Evolutionary conservation across 2,888 invertebrate species (phyloP), one percentile per base, ranked within the genome.

Genomic region (Hartigia nigra): DNA sequence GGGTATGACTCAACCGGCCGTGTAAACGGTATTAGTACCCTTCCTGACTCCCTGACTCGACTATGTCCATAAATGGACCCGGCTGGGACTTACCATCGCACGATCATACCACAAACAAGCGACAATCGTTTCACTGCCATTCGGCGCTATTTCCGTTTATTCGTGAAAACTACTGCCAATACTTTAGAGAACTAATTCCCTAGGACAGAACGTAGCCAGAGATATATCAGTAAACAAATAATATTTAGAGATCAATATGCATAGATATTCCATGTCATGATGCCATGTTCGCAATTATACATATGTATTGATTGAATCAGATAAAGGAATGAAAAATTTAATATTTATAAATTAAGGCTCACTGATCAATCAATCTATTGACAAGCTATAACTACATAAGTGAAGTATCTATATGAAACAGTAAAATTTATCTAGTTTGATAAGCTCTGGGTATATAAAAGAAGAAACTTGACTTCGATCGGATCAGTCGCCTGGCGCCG

Each of bases 1-100:
- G 85, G 86, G 85, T 84, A 87, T 87, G 88, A 88, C 84, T 88
- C 87, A 88, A 88, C 84, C 82, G 82, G 81, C 83, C 80, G 83
- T 85, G 84, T 85, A 87, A 88, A 84, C 81, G 84, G 76, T 81
- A 82, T 84, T 84, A 86, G 84, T 83, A 80, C 82, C 80, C 55
- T 55, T 55, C 55, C 55, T 55, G 55, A 55, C 55, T 55, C 23
- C 55, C 55, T 55, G 55, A 55, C 55, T 55, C 55, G 55, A 55
- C 55, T 55, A 55, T 23, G 55, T 55, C 55, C 55, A 55, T 55
- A 55, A 55, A 55, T 55, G 55, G 55, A 55, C 55, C 55, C 55
- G 55, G 23, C 55, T 55, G 23, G 55, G 55, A 55, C 55, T 55
- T 55, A 55, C 5, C 55, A 23, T 55, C 55, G 55, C 55, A 55